phyloP scores from a whole-genome alignment of 2,113 vertebrate genomes.

The Datnioides undecimradiatus region DNA sequence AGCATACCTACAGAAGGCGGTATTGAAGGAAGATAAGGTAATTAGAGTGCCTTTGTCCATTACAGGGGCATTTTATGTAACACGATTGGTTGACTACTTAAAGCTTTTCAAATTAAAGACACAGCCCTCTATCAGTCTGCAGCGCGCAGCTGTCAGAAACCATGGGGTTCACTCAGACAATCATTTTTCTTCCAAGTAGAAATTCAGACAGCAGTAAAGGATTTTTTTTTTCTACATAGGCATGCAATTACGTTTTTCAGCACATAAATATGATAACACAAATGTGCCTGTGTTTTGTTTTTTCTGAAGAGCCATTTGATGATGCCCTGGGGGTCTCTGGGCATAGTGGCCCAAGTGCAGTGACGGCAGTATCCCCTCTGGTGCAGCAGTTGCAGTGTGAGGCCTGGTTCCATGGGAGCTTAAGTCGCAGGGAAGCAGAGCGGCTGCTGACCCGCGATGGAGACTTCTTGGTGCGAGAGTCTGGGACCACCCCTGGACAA shows the following conservation, averaged over 20 bases:
- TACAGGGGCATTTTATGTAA: slow-evolving; percentile 52
- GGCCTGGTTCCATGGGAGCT: slow-evolving; percentile 94
- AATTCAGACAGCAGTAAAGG: slow-evolving; percentile 2
- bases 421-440: slow-evolving; percentile 93
- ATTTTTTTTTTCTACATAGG: background rate
- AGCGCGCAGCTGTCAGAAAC: slow-evolving; percentile 18
- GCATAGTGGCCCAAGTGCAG: slow-evolving; percentile 51
- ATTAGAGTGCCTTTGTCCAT: slow-evolving; percentile 61
- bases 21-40: slow-evolving; percentile 49
- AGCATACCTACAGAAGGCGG: slow-evolving; percentile 44
- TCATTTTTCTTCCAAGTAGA: background rate
- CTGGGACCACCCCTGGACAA: slow-evolving; percentile 94
- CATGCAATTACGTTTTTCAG: background rate
- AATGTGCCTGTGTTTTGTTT: background rate
- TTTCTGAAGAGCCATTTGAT: slow-evolving; percentile 91
- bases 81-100: slow-evolving; percentile 36
- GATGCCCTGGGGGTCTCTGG: slow-evolving; percentile 89
- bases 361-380: slow-evolving; percentile 86
- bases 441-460: slow-evolving; percentile 91
- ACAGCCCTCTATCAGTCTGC: slow-evolving; percentile 5
- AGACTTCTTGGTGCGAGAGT: slow-evolving; percentile 97
- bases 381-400: slow-evolving; percentile 93
- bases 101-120: slow-evolving; percentile 44
- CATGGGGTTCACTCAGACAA: background rate
- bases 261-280: background rate